Conservation (phyloP, 2,888 invertebrate species). For the Trimorus sp. region DNA sequence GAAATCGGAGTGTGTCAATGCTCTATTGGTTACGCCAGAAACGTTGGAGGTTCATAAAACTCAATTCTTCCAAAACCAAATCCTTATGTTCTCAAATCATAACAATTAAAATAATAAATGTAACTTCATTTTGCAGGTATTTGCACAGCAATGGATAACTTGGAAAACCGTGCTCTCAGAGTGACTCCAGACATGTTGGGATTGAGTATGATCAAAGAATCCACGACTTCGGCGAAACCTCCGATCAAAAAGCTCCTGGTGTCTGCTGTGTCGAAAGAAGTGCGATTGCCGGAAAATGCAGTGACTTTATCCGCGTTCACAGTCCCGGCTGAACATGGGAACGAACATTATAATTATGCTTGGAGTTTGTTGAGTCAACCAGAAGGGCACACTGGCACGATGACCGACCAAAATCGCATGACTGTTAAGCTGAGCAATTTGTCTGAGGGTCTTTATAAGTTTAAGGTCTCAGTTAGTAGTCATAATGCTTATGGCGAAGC, state of each 20-base stretch:
- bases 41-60: conserved; percentile 78
- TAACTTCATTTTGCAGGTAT: conserved; percentile 66
- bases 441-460: conserved; percentile 93
- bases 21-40: conserved; percentile 84
- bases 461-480: conserved; percentile 93
- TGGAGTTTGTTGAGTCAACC: conserved; percentile 95
- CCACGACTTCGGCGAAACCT: conserved; percentile 80
- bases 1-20: conserved; percentile 89
- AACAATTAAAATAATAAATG: no score
- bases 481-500: conserved; percentile 89
- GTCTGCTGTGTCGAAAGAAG: conserved; percentile 89
- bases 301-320: conserved; percentile 92
- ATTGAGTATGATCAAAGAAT: conserved; percentile 66
- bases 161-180: conserved; percentile 66
- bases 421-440: conserved; percentile 92
- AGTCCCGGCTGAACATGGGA: conserved; percentile 88
- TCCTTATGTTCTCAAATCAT: no score
- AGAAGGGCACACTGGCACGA: conserved; percentile 88
- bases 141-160: conserved; percentile 69
- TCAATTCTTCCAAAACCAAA: no score
- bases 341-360: conserved; percentile 91
- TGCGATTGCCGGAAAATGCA: conserved; percentile 92
- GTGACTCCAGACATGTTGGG: conserved; percentile 70
- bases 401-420: conserved; percentile 91
- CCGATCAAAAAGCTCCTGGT: conserved; percentile 87